Percentiles rank a stretch among this genome's conserved stretches.
Evolutionary conservation across 64 coral and sea anemone species (phyloP).

Genomic region (Acropora yongei): DNA sequence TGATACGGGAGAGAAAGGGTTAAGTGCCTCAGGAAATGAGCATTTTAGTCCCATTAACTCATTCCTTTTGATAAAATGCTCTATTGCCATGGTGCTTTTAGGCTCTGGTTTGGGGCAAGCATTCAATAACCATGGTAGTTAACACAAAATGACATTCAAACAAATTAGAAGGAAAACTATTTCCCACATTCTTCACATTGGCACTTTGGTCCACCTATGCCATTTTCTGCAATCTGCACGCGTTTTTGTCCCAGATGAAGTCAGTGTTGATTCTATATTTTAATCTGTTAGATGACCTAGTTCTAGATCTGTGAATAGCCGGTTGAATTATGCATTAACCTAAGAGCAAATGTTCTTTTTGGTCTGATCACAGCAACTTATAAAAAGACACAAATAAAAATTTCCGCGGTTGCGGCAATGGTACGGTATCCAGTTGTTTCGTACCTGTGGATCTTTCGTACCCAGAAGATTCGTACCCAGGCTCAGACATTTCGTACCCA

Average conservation of each 20-base stretch:
- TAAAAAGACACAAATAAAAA: not conserved
- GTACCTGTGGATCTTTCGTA: too few relatives aligned
- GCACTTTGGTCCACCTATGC: not conserved
- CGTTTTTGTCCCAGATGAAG: not conserved
- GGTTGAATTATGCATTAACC: not conserved
- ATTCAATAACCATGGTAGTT: too few relatives aligned
- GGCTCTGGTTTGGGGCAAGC: too few relatives aligned
- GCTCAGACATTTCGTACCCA: too few relatives aligned
- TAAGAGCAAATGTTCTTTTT: not conserved
- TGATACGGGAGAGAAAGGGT: too few relatives aligned
- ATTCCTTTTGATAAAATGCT: not conserved
- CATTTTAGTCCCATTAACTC: not conserved
- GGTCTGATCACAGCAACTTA: not conserved
- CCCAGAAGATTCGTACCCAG: too few relatives aligned
- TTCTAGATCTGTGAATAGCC: not conserved
- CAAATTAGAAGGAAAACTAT: not conserved
- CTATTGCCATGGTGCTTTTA: too few relatives aligned
- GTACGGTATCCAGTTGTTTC: not conserved
- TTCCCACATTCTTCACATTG: not conserved
- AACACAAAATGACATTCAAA: too few relatives aligned
- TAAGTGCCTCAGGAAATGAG: not conserved
- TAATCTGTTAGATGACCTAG: not conserved
- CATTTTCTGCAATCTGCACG: constrained; percentile 17
- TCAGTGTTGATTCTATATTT: not conserved
- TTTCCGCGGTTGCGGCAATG: not conserved